A percentile compares a stretch with the other conserved stretches of the same genome.
Evolutionary conservation across 2,797 vertebrate genomes (phyloP).

Genomic region (Mormyrus hasselquistii): DNA sequence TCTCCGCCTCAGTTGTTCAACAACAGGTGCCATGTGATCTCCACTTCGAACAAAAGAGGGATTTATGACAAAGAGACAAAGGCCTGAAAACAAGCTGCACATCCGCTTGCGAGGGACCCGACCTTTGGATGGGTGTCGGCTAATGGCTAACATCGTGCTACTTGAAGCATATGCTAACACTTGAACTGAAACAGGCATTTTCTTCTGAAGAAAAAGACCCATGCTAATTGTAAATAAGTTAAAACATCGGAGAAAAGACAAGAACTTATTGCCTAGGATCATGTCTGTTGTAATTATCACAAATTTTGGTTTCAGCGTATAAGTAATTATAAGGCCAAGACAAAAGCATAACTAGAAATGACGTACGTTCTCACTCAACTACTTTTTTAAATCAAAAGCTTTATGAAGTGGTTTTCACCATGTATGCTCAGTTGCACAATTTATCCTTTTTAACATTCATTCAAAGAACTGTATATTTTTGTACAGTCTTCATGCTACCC

Average conservation of each 20-base stretch:
- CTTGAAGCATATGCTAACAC: constrained; percentile 16
- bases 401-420: not conserved
- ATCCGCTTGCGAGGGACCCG: not conserved
- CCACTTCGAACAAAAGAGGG: constrained; percentile 51
- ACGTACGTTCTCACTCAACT: not conserved
- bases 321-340: not conserved
- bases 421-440: constrained; percentile 3
- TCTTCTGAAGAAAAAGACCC: not conserved
- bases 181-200: not conserved
- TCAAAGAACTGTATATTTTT: not conserved
- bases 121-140: constrained; percentile 18
- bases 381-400: not conserved
- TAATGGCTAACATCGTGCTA: constrained; percentile 19
- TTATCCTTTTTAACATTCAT: not conserved
- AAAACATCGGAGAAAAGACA: not conserved
- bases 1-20: constrained; percentile 56
- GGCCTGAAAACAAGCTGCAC: constrained; percentile 30
- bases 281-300: not conserved
- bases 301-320: not conserved
- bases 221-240: not conserved
- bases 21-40: constrained; percentile 62
- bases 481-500: not conserved
- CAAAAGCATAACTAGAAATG: not conserved
- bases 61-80: constrained; percentile 46
- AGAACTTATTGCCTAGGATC: not conserved